Evolutionary conservation across 30 jellyfish, hydroid and myxozoan genomes (phyloP).

Genomic region (Mastigias papua): DNA sequence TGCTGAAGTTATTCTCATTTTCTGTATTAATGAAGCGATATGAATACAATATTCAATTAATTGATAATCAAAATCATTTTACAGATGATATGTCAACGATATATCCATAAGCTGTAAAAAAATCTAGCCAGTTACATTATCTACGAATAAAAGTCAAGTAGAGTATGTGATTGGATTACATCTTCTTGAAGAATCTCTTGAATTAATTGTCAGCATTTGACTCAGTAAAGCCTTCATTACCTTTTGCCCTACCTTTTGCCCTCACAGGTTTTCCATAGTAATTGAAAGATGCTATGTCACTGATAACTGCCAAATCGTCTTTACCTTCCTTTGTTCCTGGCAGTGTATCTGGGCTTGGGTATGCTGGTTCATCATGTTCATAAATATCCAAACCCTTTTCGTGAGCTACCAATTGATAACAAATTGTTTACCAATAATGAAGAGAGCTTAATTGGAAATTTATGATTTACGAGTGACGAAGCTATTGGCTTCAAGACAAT

Average conservation of each 20-base stretch:
- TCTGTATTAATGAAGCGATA: neutral
- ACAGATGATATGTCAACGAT: neutral
- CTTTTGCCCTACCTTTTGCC: constrained; percentile 52
- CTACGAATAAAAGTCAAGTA: neutral
- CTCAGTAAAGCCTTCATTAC: constrained; percentile 33
- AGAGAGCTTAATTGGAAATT: too few relatives aligned
- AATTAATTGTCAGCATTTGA: constrained; percentile 7
- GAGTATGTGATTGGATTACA: neutral
- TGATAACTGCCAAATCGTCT: neutral
- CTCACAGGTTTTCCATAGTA: constrained; percentile 19
- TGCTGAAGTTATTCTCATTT: neutral
- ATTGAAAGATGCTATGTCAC: constrained; percentile 3
- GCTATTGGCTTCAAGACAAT: too few relatives aligned
- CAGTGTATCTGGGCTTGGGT: constrained; percentile 81
- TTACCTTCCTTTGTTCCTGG: constrained; percentile 12
- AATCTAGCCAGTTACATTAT: neutral
- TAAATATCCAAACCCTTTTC: constrained; percentile 79
- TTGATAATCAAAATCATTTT: neutral
- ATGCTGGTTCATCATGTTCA: constrained; percentile 97
- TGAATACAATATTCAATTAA: neutral
- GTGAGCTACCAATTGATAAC: constrained; percentile 44
- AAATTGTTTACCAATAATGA: neutral
- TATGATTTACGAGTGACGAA: too few relatives aligned
- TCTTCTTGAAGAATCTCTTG: too few relatives aligned
- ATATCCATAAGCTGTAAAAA: neutral